Evolutionary conservation across 2,113 vertebrate genomes (phyloP).

Genomic region (Colossoma macropomum): DNA sequence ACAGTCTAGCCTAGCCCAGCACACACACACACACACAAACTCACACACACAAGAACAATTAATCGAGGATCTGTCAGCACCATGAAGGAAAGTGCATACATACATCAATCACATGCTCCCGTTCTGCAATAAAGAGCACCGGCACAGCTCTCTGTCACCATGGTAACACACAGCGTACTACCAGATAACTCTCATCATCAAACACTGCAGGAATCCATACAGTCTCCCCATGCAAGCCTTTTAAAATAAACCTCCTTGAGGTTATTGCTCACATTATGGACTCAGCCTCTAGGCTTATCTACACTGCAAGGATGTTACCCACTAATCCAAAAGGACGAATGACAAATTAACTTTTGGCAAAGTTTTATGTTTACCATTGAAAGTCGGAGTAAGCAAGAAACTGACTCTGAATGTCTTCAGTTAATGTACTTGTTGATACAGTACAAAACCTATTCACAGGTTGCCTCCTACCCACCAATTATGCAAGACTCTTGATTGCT

Average conservation of each 20-base stretch:
- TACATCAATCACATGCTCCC: constrained; percentile 38
- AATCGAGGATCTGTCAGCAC: constrained; percentile 15
- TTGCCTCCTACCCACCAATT: constrained; percentile 19
- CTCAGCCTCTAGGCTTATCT: neutral
- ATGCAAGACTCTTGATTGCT: constrained; percentile 15
- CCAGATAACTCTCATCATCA: constrained; percentile 32
- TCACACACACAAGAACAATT: neutral
- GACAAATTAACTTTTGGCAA: neutral
- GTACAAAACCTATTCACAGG: constrained; percentile 27
- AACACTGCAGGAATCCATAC: constrained; percentile 15
- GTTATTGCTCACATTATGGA: neutral
- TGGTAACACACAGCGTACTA: constrained; percentile 47
- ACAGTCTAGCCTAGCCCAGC: neutral
- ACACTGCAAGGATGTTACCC: neutral
- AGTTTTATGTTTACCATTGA: constrained; percentile 12
- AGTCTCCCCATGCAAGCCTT: neutral
- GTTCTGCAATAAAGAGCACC: neutral
- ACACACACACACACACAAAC: neutral
- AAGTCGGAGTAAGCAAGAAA: neutral
- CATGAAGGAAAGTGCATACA: constrained; percentile 29
- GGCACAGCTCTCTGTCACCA: constrained; percentile 35
- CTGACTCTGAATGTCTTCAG: neutral
- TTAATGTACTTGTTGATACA: constrained; percentile 33
- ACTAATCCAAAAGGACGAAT: constrained; percentile 17
- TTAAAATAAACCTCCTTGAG: neutral